phyloP scores from a whole-genome alignment of 2,797 vertebrate species.

The Taeniopygia guttata region DNA sequence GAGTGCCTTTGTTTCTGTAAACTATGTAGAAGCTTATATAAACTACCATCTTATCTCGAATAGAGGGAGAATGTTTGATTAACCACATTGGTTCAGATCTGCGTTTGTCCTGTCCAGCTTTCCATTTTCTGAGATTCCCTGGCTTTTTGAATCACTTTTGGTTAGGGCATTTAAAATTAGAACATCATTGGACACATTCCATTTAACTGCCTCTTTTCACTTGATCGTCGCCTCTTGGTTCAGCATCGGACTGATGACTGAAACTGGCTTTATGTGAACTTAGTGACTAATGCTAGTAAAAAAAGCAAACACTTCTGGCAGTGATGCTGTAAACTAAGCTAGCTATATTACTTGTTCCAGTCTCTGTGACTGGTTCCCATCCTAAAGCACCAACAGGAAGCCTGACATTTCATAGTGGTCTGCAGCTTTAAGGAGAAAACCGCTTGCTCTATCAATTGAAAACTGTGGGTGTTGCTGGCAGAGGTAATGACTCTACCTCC shows the following conservation, averaged over 20 bases:
- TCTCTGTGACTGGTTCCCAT: neutral
- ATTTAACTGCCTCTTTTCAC: neutral
- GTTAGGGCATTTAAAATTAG: neutral
- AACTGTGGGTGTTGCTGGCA: neutral
- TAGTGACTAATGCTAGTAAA: neutral
- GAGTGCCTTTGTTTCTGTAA: too few species aligned
- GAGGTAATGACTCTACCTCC: neutral
- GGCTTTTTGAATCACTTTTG: neutral
- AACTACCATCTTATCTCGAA: too few species aligned
- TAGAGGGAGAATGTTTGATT: too few species aligned
- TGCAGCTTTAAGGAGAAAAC: conserved; percentile 5
- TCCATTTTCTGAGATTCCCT: too few species aligned
- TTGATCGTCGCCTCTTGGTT: neutral
- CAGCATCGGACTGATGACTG: neutral
- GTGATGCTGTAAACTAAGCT: neutral
- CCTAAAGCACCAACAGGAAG: conserved; percentile 10
- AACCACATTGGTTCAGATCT: too few species aligned
- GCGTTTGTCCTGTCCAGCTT: too few species aligned
- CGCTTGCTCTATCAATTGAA: neutral
- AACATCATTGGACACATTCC: neutral
- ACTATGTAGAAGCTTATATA: too few species aligned
- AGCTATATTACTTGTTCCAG: neutral
- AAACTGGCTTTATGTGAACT: neutral
- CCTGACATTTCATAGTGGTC: neutral
- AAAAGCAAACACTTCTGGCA: neutral